Conservation (phyloP, 2,797 vertebrate genomes). For the Phoxinus dragarum region DNA sequence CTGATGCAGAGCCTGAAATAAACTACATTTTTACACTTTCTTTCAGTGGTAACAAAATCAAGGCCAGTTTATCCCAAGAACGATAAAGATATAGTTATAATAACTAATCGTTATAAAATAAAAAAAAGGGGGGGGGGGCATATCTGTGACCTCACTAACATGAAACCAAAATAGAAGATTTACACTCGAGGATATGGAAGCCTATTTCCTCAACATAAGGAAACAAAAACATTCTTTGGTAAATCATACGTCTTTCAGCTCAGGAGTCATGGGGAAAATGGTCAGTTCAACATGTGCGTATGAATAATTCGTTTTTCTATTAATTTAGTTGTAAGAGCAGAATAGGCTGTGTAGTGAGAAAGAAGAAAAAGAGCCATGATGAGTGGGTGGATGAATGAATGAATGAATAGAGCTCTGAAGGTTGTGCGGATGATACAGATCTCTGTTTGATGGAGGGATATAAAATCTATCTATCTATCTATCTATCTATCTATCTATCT, state of each 20-base stretch:
- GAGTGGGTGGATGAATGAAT: constrained; percentile 12
- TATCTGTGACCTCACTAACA: no score
- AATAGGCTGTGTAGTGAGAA: not conserved
- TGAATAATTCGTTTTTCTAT: not conserved
- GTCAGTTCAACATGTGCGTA: not conserved
- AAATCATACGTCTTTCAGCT: no score
- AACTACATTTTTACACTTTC: not conserved
- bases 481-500: not conserved
- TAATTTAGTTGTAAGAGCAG: not conserved
- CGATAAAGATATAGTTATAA: not conserved
- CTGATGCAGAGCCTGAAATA: not conserved
- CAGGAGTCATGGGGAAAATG: not conserved
- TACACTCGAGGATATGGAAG: no score
- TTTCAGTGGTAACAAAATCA: not conserved
- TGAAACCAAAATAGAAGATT: no score
- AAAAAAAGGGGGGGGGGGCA: no score
- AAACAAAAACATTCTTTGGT: no score
- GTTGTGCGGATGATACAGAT: not conserved
- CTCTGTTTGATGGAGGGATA: not conserved
- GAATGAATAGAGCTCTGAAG: constrained; percentile 14
- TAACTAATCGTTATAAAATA: not conserved
- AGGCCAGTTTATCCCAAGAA: not conserved
- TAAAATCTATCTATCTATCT: not conserved
- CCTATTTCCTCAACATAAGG: no score
- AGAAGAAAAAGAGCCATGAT: no score